Conservation (phyloP, 2,113 vertebrate species). For the Eublepharis macularius region DNA sequence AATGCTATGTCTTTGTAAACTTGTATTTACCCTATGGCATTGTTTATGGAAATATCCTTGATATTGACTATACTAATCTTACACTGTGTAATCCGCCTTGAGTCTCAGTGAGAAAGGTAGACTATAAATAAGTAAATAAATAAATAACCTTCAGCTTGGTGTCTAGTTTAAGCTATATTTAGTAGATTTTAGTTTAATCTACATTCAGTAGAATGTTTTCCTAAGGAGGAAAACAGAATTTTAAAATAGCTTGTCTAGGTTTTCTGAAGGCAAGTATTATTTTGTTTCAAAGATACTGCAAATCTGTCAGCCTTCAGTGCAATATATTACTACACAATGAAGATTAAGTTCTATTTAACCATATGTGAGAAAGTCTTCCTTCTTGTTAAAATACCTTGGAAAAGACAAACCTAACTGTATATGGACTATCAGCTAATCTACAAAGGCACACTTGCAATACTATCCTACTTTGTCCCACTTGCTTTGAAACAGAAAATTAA, state of each 20-base stretch:
- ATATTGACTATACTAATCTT: no score
- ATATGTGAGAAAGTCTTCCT: neutral
- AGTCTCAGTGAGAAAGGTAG: no score
- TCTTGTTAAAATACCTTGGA: neutral
- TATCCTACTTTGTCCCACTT: neutral
- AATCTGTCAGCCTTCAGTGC: neutral
- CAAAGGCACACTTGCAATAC: neutral
- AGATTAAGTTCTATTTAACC: neutral
- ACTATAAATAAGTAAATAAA: no score
- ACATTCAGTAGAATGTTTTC: neutral
- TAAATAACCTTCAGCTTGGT: neutral
- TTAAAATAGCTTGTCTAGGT: neutral
- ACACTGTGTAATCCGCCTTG: no score
- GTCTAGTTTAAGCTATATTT: constrained; percentile 15
- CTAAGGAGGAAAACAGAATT: constrained; percentile 24
- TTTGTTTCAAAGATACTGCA: neutral
- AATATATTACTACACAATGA: neutral
- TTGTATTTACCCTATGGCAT: no score
- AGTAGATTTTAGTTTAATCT: neutral
- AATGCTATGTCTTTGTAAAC: no score
- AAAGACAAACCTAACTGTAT: neutral
- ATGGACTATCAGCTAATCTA: neutral
- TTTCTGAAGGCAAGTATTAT: neutral
- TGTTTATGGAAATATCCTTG: no score
- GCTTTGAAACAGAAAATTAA: neutral